Evolutionary conservation across 2,888 invertebrate genomes (phyloP).

Genomic region (Cepaea hortensis): DNA sequence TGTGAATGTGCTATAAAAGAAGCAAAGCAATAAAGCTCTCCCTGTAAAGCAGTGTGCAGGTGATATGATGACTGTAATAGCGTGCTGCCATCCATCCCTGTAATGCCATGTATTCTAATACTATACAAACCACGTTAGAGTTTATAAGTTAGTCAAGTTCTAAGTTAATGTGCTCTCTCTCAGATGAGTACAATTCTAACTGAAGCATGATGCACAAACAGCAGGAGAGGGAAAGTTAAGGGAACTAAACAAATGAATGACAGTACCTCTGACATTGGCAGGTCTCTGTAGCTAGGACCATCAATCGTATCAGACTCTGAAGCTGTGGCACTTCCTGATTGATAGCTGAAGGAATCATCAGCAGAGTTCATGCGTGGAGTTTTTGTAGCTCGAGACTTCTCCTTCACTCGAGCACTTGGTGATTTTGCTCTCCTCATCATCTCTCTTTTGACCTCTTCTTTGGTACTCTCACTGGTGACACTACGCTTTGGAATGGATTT

Average conservation of each 20-base stretch:
- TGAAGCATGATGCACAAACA: constrained; percentile 5
- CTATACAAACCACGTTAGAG: too few relatives aligned
- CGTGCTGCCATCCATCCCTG: too few relatives aligned
- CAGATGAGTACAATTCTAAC: too few relatives aligned
- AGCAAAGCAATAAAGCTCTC: too few relatives aligned
- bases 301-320: constrained; percentile 44
- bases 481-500: constrained; percentile 47
- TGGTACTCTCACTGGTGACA: constrained; percentile 59
- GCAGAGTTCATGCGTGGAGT: constrained; percentile 66
- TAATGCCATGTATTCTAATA: too few relatives aligned
- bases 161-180: too few relatives aligned
- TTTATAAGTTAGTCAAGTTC: too few relatives aligned
- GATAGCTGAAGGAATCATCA: constrained; percentile 33
- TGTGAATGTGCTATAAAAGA: too few relatives aligned
- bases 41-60: too few relatives aligned
- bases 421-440: constrained; percentile 65
- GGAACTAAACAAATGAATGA: background rate
- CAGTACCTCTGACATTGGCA: constrained; percentile 46
- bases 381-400: constrained; percentile 67
- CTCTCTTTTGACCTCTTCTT: constrained; percentile 66
- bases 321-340: constrained; percentile 39
- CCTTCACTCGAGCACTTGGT: constrained; percentile 73
- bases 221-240: background rate
- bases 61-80: too few relatives aligned
- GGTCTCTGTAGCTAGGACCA: constrained; percentile 37